Conservation (phyloP, 2,888 invertebrate genomes). For the Luperina nickerlii region DNA sequence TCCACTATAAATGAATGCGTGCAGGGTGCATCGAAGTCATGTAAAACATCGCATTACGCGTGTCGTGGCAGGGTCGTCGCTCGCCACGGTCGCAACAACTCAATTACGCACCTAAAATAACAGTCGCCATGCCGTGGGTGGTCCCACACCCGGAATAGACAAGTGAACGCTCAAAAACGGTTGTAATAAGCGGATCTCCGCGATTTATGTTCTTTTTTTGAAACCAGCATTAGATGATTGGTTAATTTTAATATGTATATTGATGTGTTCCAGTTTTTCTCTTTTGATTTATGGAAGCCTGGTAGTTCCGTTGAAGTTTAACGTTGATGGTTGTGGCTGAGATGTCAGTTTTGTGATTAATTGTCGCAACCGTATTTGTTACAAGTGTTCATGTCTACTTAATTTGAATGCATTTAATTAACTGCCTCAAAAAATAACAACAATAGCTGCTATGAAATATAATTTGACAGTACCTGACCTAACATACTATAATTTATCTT, state of each 20-base stretch:
- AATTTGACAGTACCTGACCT: constrained; percentile 62
- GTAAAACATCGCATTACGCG: constrained; percentile 84
- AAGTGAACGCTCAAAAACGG: constrained; percentile 73
- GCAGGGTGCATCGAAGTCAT: constrained; percentile 69
- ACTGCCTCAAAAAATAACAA: constrained; percentile 31
- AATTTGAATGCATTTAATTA: constrained; percentile 23
- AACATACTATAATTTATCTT: constrained; percentile 62
- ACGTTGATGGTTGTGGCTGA: constrained; percentile 24
- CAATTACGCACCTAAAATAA: constrained; percentile 89
- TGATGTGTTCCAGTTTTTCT: constrained; percentile 62
- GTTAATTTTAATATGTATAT: constrained; percentile 69
- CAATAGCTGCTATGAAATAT: constrained; percentile 39
- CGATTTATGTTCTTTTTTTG: constrained; percentile 67
- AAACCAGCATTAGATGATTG: constrained; percentile 67
- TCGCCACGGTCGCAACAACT: constrained; percentile 83
- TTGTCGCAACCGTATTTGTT: constrained; percentile 11
- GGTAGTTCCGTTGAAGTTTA: constrained; percentile 35
- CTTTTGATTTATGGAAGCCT: constrained; percentile 60
- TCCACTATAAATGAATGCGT: constrained; percentile 51
- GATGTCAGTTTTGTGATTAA: constrained; percentile 41
- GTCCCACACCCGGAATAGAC: constrained; percentile 85
- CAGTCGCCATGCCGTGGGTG: constrained; percentile 79
- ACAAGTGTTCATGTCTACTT: constrained; percentile 14
- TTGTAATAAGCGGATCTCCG: constrained; percentile 79
- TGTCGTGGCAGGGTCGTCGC: constrained; percentile 80